Percentiles rank a stretch among this genome's conserved stretches.
Evolutionary conservation across 2,888 invertebrate genomes (phyloP).

Genomic region (Xestoiulus laeticollis): DNA sequence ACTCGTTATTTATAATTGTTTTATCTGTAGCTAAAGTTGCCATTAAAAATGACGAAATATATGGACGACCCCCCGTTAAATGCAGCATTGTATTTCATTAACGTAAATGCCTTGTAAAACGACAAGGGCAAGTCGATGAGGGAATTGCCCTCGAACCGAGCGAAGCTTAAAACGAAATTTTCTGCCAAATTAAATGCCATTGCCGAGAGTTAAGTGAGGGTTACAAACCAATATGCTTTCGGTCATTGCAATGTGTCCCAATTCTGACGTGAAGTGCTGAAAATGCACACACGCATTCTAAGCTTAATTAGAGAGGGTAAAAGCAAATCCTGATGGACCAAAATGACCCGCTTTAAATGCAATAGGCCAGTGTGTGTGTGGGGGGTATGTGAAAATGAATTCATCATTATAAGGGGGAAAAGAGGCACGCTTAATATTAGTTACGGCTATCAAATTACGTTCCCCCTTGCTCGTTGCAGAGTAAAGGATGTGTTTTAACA

Average conservation of each 20-base stretch:
- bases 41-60: not conserved
- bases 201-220: not conserved
- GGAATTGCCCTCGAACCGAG: constrained; percentile 21
- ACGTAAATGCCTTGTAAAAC: not conserved
- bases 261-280: constrained; percentile 25
- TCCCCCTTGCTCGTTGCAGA: not conserved
- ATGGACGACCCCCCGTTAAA: not conserved
- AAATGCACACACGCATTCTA: not conserved
- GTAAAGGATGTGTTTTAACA: not conserved
- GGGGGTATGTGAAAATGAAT: constrained; percentile 32
- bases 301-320: constrained; percentile 36
- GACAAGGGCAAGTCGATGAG: not conserved
- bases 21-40: no score
- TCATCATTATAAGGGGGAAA: constrained; percentile 38
- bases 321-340: constrained; percentile 6
- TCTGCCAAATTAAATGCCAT: constrained; percentile 23
- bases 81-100: not conserved
- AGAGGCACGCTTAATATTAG: constrained; percentile 48
- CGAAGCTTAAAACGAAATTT: constrained; percentile 22
- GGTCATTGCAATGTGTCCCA: constrained; percentile 17
- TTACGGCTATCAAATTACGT: constrained; percentile 43
- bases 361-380: constrained; percentile 10
- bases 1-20: no score
- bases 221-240: constrained; percentile 25
- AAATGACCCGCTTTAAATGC: not conserved